phyloP scores from a whole-genome alignment of 1,140 invertebrate genomes.

The Augochlora pura region DNA sequence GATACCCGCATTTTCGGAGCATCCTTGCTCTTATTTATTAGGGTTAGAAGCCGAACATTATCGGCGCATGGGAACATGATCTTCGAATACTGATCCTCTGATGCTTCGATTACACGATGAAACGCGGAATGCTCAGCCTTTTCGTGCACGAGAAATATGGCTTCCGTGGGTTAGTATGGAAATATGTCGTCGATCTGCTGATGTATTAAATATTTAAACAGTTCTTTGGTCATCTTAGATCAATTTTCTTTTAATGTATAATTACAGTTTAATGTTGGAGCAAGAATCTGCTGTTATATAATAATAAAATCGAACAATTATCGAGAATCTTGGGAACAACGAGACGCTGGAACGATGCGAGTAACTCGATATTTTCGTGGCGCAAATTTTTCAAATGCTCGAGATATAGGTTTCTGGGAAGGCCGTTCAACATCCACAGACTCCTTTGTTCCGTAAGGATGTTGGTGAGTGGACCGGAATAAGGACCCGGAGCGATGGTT shows the following conservation, averaged over 20 bases:
- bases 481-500: slow-evolving; percentile 7
- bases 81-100: neutral
- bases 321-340: too few relatives aligned
- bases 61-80: neutral
- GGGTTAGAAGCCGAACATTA: neutral
- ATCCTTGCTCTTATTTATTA: slow-evolving; percentile 9
- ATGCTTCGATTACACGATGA: neutral
- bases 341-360: too few relatives aligned
- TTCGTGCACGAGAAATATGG: neutral
- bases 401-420: neutral
- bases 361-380: too few relatives aligned
- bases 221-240: too few relatives aligned
- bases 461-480: slow-evolving; percentile 27
- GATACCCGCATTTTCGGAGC: neutral
- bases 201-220: too few relatives aligned
- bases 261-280: too few relatives aligned
- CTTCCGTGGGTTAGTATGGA: neutral
- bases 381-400: neutral
- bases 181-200: too few relatives aligned
- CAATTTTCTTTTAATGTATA: too few relatives aligned
- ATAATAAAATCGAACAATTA: too few relatives aligned
- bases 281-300: too few relatives aligned
- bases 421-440: neutral
- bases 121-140: too few relatives aligned
- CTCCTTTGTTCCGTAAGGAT: slow-evolving; percentile 30